These are phyloP conservation scores for Microtus montanus DNA, from an alignment of 2,113 vertebrate genomes.

Conservation along the genomic window DNA sequence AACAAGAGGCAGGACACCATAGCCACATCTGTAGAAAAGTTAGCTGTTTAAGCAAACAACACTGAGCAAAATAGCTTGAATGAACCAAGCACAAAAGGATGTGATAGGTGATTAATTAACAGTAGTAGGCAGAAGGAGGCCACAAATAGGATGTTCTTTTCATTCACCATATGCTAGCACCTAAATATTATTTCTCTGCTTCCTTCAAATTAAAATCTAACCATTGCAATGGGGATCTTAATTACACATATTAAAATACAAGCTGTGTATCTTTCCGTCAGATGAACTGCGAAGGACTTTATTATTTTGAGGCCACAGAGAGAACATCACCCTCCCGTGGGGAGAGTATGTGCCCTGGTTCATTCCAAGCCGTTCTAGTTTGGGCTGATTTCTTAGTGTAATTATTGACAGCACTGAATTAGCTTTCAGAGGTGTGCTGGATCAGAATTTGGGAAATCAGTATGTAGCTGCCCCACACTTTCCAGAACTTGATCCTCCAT, in stretches of 20 bases:
- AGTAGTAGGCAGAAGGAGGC: neutral
- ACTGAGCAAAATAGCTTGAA: neutral
- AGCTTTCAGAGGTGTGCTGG: neutral
- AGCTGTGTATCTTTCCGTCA: conserved; percentile 2
- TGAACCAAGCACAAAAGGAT: neutral
- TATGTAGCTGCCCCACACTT: neutral
- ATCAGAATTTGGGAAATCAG: neutral
- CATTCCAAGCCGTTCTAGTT: neutral
- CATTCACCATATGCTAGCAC: neutral
- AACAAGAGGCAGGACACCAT: neutral
- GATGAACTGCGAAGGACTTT: conserved; percentile 28
- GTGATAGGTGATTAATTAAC: neutral
- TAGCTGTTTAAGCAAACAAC: neutral
- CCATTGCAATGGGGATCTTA: neutral
- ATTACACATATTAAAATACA: neutral
- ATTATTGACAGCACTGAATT: neutral
- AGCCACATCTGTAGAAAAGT: neutral
- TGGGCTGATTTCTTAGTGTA: neutral
- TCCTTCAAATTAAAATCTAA: neutral
- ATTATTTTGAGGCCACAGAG: conserved; percentile 29
- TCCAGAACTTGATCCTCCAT: neutral
- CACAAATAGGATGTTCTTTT: neutral
- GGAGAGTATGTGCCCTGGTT: neutral
- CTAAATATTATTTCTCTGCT: conserved; percentile 8
- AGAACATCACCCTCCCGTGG: neutral